phyloP scores from a whole-genome alignment of 2,888 invertebrate species.

The Drosophila nr. perissopoda region DNA sequence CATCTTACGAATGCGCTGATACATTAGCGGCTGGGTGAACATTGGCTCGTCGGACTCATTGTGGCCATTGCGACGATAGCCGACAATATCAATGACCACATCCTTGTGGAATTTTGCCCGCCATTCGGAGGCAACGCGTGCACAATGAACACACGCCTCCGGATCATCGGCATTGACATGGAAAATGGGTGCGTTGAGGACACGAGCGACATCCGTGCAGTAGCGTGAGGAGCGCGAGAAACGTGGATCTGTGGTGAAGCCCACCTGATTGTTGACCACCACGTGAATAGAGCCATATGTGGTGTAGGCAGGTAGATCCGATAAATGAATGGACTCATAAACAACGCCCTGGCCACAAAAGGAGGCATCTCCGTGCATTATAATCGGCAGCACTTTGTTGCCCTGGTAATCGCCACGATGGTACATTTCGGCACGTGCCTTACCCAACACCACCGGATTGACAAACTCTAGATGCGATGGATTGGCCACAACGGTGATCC shows the following conservation, averaged over 20 bases:
- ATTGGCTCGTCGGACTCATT: conserved; percentile 97
- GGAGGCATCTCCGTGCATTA: conserved; percentile 89
- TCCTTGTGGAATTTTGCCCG: conserved; percentile 93
- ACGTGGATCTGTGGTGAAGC: conserved; percentile 96
- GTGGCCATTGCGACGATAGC: conserved; percentile 94
- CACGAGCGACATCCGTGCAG: conserved; percentile 94
- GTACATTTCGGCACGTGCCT: conserved; percentile 93
- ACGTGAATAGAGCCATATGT: conserved; percentile 88
- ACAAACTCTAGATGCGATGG: conserved; percentile 96
- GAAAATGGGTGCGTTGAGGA: conserved; percentile 95
- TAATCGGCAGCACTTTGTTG: conserved; percentile 87
- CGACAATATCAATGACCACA: conserved; percentile 92
- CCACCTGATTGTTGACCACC: conserved; percentile 91
- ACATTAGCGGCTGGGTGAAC: conserved; percentile 97
- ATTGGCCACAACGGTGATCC: conserved; percentile 95
- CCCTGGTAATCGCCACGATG: conserved; percentile 90
- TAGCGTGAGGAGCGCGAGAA: conserved; percentile 93
- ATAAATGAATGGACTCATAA: conserved; percentile 87
- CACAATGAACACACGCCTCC: conserved; percentile 94
- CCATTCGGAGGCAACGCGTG: conserved; percentile 94
- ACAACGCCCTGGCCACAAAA: conserved; percentile 88
- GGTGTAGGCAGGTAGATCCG: conserved; percentile 87
- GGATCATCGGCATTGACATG: conserved; percentile 97
- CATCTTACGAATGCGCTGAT: conserved; percentile 90
- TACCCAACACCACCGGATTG: conserved; percentile 93